Percentiles rank a stretch among this genome's conserved stretches.
These are phyloP conservation scores for Gonatopus flavifemur DNA, from an alignment of 1,140 invertebrate species.

Conservation along the genomic window DNA sequence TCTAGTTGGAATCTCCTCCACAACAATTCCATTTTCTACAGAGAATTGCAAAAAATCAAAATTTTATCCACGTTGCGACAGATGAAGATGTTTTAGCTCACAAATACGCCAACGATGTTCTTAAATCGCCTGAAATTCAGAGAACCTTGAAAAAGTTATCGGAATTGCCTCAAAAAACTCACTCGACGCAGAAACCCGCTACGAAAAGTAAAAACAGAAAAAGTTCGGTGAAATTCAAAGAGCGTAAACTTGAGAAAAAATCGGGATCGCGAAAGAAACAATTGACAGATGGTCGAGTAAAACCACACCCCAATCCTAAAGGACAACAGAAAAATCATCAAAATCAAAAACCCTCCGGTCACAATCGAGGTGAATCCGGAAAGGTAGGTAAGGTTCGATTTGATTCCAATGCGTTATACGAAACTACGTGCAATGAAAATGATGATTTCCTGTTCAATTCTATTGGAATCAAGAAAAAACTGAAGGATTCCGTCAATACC, in stretches of 20 bases:
- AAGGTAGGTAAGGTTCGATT: constrained; percentile 27
- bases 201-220: not conserved
- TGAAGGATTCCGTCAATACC: too few relatives aligned
- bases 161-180: not conserved
- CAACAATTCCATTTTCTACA: too few relatives aligned
- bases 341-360: too few relatives aligned
- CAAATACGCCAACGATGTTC: constrained; percentile 31
- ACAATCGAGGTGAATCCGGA: constrained; percentile 5
- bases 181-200: not conserved
- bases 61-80: too few relatives aligned
- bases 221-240: constrained; percentile 1
- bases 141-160: constrained; percentile 30
- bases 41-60: too few relatives aligned
- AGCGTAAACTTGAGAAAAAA: constrained; percentile 16
- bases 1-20: too few relatives aligned
- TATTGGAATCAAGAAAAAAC: too few relatives aligned
- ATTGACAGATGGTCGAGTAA: too few relatives aligned
- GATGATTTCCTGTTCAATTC: too few relatives aligned
- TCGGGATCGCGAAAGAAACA: constrained; percentile 16
- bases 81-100: constrained; percentile 16
- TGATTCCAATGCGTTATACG: too few relatives aligned
- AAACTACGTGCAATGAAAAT: too few relatives aligned
- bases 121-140: constrained; percentile 29
- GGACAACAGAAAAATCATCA: not conserved
- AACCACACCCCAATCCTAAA: too few relatives aligned